Conservation (phyloP, 2,888 invertebrate genomes). For the Helleia helle region DNA sequence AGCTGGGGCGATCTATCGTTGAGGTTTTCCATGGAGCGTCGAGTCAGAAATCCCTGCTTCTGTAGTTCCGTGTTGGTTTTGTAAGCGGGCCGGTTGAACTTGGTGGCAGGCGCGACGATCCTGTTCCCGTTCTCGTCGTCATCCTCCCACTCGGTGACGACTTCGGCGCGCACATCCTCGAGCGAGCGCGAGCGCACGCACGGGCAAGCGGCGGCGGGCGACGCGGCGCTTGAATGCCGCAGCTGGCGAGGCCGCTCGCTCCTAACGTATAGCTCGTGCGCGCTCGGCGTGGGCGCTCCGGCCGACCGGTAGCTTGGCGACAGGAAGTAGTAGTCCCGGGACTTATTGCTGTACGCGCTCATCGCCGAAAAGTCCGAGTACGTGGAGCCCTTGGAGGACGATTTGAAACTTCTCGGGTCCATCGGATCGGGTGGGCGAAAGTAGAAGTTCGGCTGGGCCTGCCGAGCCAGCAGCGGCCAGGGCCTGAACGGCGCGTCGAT, state of each 20-base stretch:
- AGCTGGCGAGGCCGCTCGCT: conserved; percentile 62
- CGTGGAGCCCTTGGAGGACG: conserved; percentile 57
- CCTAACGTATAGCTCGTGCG: conserved; percentile 45
- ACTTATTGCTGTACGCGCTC: conserved; percentile 65
- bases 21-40: conserved; percentile 82
- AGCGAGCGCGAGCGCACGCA: conserved; percentile 80
- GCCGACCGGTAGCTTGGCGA: conserved; percentile 80
- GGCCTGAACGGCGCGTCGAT: conserved; percentile 72
- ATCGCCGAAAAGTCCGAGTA: conserved; percentile 68
- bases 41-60: conserved; percentile 66
- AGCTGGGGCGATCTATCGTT: conserved; percentile 69
- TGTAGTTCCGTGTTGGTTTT: conserved; percentile 47
- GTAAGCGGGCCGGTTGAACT: conserved; percentile 57
- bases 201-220: conserved; percentile 68
- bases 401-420: conserved; percentile 65
- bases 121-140: conserved; percentile 77
- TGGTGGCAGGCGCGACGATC: conserved; percentile 64
- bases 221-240: conserved; percentile 41
- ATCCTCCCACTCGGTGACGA: conserved; percentile 77
- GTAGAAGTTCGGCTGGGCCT: conserved; percentile 64
- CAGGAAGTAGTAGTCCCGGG: conserved; percentile 75
- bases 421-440: conserved; percentile 63
- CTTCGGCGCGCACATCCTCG: conserved; percentile 81
- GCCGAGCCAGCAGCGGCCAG: conserved; percentile 78
- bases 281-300: conserved; percentile 70